Evolutionary conservation across 2,888 invertebrate genomes (phyloP).

Genomic region (Lagria hirta): DNA sequence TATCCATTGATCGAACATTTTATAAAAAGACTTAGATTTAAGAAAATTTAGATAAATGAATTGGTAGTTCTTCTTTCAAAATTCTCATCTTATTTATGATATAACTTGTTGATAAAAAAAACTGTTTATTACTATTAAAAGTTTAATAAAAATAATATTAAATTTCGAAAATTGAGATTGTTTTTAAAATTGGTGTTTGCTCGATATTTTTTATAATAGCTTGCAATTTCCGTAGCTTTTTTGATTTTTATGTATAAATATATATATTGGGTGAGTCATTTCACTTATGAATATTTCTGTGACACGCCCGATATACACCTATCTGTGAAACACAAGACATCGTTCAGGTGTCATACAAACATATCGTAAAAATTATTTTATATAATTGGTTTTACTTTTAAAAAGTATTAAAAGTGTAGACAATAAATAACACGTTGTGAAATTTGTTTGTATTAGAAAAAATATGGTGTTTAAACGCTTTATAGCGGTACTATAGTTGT

Average conservation of each 20-base stretch:
- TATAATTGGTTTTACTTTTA: constrained; percentile 37
- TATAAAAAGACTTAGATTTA: constrained; percentile 15
- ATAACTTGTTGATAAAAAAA: constrained; percentile 13
- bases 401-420: constrained; percentile 49
- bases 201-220: constrained; percentile 4
- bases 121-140: constrained; percentile 24
- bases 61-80: constrained; percentile 35
- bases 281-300: too few relatives aligned
- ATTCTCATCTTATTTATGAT: constrained; percentile 36
- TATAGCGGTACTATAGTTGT: constrained; percentile 43
- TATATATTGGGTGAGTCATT: too few relatives aligned
- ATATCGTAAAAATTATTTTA: constrained; percentile 42
- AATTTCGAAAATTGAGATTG: constrained; percentile 20
- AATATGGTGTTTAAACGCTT: constrained; percentile 42
- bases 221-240: constrained; percentile 6
- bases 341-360: constrained; percentile 40
- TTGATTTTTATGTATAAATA: constrained; percentile 17
- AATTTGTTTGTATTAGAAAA: constrained; percentile 42
- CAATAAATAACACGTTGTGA: constrained; percentile 49
- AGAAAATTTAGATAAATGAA: constrained; percentile 21
- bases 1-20: constrained; percentile 23
- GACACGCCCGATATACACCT: constrained; percentile 27
- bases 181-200: constrained; percentile 18
- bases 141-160: constrained; percentile 18
- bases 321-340: constrained; percentile 37